phyloP scores from a whole-genome alignment of 2,113 vertebrate species.

The Brachypodius melanocephalos region DNA sequence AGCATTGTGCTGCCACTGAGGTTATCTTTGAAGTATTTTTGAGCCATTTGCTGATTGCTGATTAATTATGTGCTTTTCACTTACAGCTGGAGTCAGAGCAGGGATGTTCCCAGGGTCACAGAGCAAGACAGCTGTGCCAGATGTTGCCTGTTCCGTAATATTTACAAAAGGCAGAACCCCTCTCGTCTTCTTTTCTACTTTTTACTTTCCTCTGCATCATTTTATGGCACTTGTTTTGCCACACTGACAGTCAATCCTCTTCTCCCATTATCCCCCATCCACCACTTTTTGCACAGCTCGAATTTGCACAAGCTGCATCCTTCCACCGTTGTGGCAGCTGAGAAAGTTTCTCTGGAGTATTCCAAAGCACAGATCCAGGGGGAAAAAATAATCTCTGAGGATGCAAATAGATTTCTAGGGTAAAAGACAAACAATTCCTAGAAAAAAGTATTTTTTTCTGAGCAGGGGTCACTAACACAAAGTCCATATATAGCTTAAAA shows the following conservation, averaged over 20 bases:
- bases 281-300: not conserved
- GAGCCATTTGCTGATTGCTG: not conserved
- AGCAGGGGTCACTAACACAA: not conserved
- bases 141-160: not conserved
- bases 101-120: not conserved
- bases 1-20: too few relatives aligned
- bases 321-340: not conserved
- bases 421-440: slow-evolving; percentile 8
- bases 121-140: not conserved
- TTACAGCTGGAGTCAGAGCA: not conserved
- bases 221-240: not conserved
- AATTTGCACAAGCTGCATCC: not conserved
- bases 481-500: slow-evolving; percentile 32
- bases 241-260: not conserved
- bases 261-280: not conserved
- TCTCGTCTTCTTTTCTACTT: not conserved
- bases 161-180: not conserved
- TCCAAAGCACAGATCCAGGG: not conserved
- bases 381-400: not conserved
- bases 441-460: not conserved
- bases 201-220: not conserved
- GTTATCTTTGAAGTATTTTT: not conserved
- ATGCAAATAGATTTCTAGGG: not conserved
- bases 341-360: not conserved
- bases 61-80: not conserved